These are phyloP conservation scores for Oceanites oceanicus DNA, from an alignment of 2,113 vertebrate species.

Conservation along the genomic window DNA sequence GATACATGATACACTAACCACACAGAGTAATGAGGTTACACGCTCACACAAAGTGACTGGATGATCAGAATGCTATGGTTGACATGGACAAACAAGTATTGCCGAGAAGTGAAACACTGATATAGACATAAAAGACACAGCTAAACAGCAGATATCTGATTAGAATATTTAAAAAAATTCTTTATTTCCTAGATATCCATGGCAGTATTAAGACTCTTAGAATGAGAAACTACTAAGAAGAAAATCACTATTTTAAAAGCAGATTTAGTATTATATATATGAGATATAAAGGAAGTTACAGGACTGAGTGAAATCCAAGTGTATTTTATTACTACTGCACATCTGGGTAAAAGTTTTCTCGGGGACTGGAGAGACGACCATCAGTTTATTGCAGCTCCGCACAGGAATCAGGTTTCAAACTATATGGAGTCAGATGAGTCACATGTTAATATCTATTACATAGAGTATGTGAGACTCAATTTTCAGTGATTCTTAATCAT, in stretches of 20 bases:
- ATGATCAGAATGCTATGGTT: not conserved
- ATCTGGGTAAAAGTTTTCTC: not conserved
- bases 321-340: not conserved
- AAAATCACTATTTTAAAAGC: not conserved
- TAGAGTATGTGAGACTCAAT: not conserved
- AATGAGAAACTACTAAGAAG: not conserved
- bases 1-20: not conserved
- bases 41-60: not conserved
- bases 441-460: not conserved
- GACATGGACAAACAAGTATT: not conserved
- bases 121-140: not conserved
- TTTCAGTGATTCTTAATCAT: not conserved
- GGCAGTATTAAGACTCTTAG: not conserved
- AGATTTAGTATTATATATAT: not conserved
- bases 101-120: not conserved
- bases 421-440: not conserved
- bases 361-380: not conserved
- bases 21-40: not conserved
- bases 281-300: not conserved
- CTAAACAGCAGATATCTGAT: slow-evolving; percentile 45
- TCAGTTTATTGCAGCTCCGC: not conserved
- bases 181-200: not conserved
- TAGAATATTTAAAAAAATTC: not conserved
- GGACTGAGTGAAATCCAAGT: not conserved
- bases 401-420: not conserved